Conservation (phyloP, 2,113 vertebrate genomes). For the Zeus faber region DNA sequence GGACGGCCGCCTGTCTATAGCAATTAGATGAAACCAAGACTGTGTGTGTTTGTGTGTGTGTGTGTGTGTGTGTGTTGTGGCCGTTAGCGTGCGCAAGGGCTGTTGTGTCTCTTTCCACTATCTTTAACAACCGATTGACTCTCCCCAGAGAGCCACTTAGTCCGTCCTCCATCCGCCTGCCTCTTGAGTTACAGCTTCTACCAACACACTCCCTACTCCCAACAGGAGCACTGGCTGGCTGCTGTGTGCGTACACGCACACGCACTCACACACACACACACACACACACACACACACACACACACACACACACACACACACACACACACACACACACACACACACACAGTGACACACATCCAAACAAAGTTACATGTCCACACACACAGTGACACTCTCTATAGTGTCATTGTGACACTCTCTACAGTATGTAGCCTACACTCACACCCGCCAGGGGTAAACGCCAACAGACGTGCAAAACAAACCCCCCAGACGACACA, state of each 20-base stretch:
- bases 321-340: not conserved
- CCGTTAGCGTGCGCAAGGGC: slow-evolving; percentile 34
- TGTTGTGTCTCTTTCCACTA: slow-evolving; percentile 61
- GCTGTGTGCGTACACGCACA: slow-evolving; percentile 12
- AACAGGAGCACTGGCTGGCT: slow-evolving; percentile 36
- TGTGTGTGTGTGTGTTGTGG: slow-evolving; percentile 14
- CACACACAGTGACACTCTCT: not conserved
- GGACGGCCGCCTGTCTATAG: slow-evolving; percentile 47
- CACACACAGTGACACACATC: not conserved
- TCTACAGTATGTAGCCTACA: not conserved
- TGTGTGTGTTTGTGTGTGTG: slow-evolving; percentile 33
- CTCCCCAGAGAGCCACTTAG: slow-evolving; percentile 71
- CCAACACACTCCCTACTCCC: slow-evolving; percentile 48
- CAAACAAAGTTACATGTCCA: not conserved
- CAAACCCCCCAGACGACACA: no score
- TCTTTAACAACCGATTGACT: slow-evolving; percentile 62
- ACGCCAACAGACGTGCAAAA: no score
- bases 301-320: slow-evolving; percentile 10
- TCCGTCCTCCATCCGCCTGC: slow-evolving; percentile 60
- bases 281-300: not conserved
- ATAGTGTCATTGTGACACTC: not conserved
- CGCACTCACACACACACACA: slow-evolving; percentile 22
- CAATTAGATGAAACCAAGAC: slow-evolving; percentile 50
- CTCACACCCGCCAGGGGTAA: no score
- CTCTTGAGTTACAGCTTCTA: slow-evolving; percentile 64